These are phyloP conservation scores for Tetheella fluctuosa DNA, from an alignment of 2,888 invertebrate genomes.

Conservation along the genomic window DNA sequence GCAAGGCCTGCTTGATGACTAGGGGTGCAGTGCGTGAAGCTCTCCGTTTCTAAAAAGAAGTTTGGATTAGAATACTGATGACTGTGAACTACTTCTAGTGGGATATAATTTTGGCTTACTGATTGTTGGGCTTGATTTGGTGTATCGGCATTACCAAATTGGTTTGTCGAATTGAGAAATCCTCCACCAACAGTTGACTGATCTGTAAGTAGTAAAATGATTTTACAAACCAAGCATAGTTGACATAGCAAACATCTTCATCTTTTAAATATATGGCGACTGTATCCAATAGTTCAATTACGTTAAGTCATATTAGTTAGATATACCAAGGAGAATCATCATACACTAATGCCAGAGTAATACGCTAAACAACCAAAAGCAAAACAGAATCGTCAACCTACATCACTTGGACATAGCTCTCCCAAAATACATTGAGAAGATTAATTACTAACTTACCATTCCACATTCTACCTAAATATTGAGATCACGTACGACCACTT, in stretches of 20 bases:
- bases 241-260: too few species aligned
- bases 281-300: too few species aligned
- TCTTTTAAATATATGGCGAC: too few species aligned
- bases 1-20: slow-evolving; percentile 77
- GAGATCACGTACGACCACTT: not conserved
- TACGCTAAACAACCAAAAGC: too few species aligned
- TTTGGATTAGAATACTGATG: not conserved
- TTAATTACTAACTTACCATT: slow-evolving; percentile 52
- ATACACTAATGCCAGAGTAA: too few species aligned
- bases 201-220: slow-evolving; percentile 54
- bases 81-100: too few species aligned
- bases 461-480: slow-evolving; percentile 47
- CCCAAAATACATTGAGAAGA: too few species aligned
- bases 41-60: slow-evolving; percentile 61
- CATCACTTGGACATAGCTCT: too few species aligned
- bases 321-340: too few species aligned
- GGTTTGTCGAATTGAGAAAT: slow-evolving; percentile 75
- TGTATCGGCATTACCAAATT: slow-evolving; percentile 76
- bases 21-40: slow-evolving; percentile 78
- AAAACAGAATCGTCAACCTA: too few species aligned
- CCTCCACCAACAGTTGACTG: slow-evolving; percentile 77
- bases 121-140: slow-evolving; percentile 74
- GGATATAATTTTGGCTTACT: slow-evolving; percentile 35
- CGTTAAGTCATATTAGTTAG: too few species aligned
- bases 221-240: too few species aligned